phyloP scores from a whole-genome alignment of 2,797 vertebrate species.

The Fistularia tabacaria region DNA sequence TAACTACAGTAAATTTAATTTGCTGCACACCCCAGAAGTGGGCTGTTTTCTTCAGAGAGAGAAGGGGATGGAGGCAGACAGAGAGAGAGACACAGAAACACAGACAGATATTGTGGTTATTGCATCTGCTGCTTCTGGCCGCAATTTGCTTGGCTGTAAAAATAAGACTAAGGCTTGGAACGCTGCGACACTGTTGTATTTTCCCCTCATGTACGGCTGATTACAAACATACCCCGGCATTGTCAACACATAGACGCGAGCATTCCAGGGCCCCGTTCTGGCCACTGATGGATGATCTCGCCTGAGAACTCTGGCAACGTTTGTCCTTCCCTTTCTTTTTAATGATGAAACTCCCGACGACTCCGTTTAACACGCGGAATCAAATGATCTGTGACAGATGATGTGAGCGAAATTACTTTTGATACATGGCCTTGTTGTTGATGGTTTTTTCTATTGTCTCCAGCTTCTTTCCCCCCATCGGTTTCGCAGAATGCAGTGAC shows the following conservation, averaged over 20 bases:
- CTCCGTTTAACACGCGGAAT: constrained; percentile 37
- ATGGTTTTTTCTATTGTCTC: no score
- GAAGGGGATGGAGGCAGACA: constrained; percentile 18
- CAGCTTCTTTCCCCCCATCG: no score
- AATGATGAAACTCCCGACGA: constrained; percentile 43
- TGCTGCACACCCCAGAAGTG: constrained; percentile 76
- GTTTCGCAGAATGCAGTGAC: no score
- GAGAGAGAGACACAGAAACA: constrained; percentile 14
- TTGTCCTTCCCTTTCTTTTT: constrained; percentile 44
- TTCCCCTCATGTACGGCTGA: constrained; percentile 66
- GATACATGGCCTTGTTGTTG: no score
- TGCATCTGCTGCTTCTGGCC: constrained; percentile 72
- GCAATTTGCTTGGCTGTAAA: constrained; percentile 69
- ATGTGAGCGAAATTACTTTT: no score
- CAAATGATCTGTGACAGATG: constrained; percentile 22
- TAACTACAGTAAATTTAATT: constrained; percentile 85
- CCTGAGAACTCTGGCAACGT: constrained; percentile 50
- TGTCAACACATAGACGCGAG: constrained; percentile 61
- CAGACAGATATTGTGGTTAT: constrained; percentile 59
- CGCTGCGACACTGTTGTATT: constrained; percentile 53
- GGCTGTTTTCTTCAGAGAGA: constrained; percentile 64
- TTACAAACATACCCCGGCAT: constrained; percentile 67
- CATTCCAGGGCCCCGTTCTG: constrained; percentile 56
- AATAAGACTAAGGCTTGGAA: constrained; percentile 63
- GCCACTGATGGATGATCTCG: constrained; percentile 63